Evolutionary conservation across 2,888 invertebrate species (phyloP).

Genomic region (Trichogramma dendrolimi): DNA sequence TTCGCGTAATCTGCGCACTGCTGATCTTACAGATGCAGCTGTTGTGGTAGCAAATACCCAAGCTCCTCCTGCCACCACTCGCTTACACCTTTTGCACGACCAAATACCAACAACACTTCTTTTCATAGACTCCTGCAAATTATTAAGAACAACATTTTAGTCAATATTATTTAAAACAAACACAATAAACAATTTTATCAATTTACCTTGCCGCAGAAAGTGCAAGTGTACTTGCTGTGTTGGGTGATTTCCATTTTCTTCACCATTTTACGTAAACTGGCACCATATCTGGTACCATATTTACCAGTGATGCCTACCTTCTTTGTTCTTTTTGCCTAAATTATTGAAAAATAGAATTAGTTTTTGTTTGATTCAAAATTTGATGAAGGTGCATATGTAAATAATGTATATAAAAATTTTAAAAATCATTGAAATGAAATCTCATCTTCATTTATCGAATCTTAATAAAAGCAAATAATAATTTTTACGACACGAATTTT

Average conservation of each 20-base stretch:
- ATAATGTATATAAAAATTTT: too few relatives aligned
- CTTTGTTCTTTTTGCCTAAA: constrained; percentile 98
- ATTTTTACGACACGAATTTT: too few relatives aligned
- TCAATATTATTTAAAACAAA: too few relatives aligned
- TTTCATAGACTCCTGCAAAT: constrained; percentile 92
- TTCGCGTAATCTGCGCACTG: constrained; percentile 95
- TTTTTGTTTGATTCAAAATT: too few relatives aligned
- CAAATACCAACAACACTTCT: constrained; percentile 96
- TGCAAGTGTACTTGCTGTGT: constrained; percentile 98
- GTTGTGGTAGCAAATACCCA: constrained; percentile 99
- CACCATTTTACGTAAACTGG: constrained; percentile 97
- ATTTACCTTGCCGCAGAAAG: constrained; percentile 97
- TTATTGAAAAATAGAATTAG: constrained; percentile 2
- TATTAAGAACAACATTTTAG: too few relatives aligned
- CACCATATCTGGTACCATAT: constrained; percentile 99
- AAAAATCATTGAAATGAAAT: too few relatives aligned
- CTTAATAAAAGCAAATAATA: too few relatives aligned
- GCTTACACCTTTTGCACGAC: constrained; percentile 95
- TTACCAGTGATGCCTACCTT: constrained; percentile 99
- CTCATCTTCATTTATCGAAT: too few relatives aligned
- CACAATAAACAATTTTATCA: too few relatives aligned
- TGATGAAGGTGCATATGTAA: too few relatives aligned
- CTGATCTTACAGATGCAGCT: constrained; percentile 94
- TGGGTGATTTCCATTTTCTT: constrained; percentile 99
- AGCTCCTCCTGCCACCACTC: constrained; percentile 96